Evolutionary conservation across 2,797 vertebrate species (phyloP).

Genomic region (Perodicticus potto): DNA sequence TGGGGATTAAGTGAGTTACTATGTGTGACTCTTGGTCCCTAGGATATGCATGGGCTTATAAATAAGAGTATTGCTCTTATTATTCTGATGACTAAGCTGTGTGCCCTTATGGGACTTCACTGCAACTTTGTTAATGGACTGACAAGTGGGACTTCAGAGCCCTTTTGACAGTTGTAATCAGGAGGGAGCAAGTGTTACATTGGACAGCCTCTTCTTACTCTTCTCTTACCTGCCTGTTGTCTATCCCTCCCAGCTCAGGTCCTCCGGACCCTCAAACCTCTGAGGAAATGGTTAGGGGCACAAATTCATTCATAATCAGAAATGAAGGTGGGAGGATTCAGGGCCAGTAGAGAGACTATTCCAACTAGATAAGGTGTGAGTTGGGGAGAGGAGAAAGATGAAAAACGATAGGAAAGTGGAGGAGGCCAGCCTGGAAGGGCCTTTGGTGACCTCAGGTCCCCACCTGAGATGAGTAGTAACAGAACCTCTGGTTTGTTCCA

Average conservation of each 20-base stretch:
- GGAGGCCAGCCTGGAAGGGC: background rate
- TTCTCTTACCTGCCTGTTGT: background rate
- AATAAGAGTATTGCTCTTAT: background rate
- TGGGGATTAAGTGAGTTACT: background rate
- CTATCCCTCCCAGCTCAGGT: background rate
- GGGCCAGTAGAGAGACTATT: background rate
- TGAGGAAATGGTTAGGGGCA: background rate
- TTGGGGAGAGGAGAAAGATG: background rate
- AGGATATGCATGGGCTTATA: background rate
- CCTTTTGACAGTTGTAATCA: background rate
- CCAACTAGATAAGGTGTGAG: background rate
- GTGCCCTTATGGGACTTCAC: background rate
- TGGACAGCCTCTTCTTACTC: background rate
- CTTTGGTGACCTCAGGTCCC: background rate
- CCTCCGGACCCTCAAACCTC: background rate
- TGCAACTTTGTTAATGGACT: background rate
- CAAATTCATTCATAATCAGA: background rate
- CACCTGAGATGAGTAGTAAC: background rate
- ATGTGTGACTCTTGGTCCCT: background rate
- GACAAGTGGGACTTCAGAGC: background rate
- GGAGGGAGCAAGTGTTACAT: background rate
- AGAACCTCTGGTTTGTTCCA: background rate
- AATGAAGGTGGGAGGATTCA: background rate
- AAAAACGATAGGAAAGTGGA: background rate
- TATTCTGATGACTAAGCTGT: background rate